phyloP scores from a whole-genome alignment of 1,140 invertebrate genomes.

The Drosophila pseudoananassae region DNA sequence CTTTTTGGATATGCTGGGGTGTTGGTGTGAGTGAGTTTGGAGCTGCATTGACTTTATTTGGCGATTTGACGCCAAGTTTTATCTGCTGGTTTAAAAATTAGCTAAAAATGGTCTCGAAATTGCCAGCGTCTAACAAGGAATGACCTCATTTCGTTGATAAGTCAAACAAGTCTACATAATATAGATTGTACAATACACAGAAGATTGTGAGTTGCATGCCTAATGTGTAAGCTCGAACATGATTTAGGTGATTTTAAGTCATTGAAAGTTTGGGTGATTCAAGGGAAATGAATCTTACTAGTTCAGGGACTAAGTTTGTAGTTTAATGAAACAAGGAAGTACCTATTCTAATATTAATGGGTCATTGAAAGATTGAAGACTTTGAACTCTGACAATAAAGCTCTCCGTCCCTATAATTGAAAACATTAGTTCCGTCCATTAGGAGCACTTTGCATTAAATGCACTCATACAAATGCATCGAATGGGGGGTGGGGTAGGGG shows the following conservation, averaged over 20 bases:
- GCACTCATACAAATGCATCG: conserved; percentile 38
- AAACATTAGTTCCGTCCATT: conserved; percentile 71
- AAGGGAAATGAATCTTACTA: not conserved
- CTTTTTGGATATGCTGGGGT: conserved; percentile 7
- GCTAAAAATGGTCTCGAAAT: conserved; percentile 67
- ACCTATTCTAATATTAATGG: not conserved
- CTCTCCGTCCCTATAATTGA: conserved; percentile 37
- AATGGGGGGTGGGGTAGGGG: conserved; percentile 27
- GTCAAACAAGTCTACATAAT: conserved; percentile 29
- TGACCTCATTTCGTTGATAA: conserved; percentile 71
- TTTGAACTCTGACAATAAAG: conserved; percentile 10
- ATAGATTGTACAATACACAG: not conserved
- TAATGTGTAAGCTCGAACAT: conserved; percentile 49
- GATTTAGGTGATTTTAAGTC: conserved; percentile 37
- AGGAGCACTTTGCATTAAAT: conserved; percentile 55
- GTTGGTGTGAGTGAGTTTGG: conserved; percentile 18
- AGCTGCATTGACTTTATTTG: conserved; percentile 75
- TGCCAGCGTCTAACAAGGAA: conserved; percentile 58
- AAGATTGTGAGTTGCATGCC: conserved; percentile 45
- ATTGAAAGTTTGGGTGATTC: conserved; percentile 35
- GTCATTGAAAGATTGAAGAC: not conserved
- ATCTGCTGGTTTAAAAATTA: conserved; percentile 46
- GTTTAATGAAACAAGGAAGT: not conserved
- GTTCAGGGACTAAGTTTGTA: not conserved
- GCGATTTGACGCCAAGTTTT: conserved; percentile 54